Percentiles rank a stretch among this genome's conserved stretches.
Conservation (phyloP, 2,113 vertebrate genomes). For the Coracopsis vasa region DNA sequence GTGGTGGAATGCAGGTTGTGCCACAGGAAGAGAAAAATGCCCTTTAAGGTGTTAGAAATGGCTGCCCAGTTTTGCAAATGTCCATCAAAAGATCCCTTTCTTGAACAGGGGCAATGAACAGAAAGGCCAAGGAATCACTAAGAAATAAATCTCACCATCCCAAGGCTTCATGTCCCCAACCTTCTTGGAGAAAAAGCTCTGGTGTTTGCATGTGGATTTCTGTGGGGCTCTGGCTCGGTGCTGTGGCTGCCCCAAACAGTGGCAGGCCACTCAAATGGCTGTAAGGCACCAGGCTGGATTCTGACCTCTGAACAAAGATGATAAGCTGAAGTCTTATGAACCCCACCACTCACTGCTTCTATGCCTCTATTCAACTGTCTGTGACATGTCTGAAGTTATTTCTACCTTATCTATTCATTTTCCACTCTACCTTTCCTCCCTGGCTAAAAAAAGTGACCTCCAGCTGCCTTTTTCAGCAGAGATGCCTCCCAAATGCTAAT, state of each 20-base stretch:
- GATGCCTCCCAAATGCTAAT: background rate
- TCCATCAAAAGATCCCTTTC: background rate
- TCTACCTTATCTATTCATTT: background rate
- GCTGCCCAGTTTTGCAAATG: background rate
- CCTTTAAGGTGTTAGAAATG: background rate
- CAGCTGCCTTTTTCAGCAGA: background rate
- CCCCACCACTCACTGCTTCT: background rate
- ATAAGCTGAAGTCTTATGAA: background rate
- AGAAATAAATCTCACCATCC: background rate
- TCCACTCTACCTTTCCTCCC: background rate
- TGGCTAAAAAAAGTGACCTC: background rate
- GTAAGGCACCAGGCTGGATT: background rate
- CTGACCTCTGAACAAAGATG: rapidly evolving
- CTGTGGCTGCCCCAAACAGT: background rate
- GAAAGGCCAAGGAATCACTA: background rate
- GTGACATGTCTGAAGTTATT: background rate
- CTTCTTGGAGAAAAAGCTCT: background rate
- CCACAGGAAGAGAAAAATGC: background rate
- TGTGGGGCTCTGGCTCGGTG: background rate
- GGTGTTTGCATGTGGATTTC: background rate
- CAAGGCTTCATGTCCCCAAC: background rate
- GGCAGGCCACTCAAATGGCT: background rate
- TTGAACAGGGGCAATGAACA: background rate
- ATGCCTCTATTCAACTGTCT: background rate
- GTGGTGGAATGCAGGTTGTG: background rate